phyloP scores from a whole-genome alignment of 2,797 vertebrate genomes.

The Pterois miles region DNA sequence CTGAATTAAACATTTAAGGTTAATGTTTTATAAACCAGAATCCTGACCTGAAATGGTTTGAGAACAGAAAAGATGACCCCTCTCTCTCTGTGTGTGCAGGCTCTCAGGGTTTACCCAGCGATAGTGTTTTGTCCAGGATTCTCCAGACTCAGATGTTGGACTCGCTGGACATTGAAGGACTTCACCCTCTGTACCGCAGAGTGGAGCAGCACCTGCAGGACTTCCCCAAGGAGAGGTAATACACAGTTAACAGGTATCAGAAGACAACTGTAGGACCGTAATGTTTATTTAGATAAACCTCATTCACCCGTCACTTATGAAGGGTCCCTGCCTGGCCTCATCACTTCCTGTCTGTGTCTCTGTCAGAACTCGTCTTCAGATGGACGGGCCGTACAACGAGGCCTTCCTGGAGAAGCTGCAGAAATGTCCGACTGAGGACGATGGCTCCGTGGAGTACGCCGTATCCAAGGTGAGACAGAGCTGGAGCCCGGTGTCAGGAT shows the following conservation, averaged over 20 bases:
- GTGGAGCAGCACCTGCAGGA: slow-evolving; percentile 93
- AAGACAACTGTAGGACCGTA: background rate
- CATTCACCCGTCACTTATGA: background rate
- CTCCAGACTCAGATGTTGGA: slow-evolving; percentile 97
- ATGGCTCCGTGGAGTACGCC: slow-evolving; percentile 91
- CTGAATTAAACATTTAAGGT: background rate
- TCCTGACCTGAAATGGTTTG: background rate
- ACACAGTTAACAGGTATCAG: background rate
- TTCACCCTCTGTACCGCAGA: slow-evolving; percentile 91
- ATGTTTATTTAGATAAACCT: background rate
- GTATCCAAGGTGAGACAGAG: slow-evolving; percentile 86
- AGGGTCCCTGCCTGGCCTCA: background rate
- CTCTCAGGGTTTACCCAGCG: slow-evolving; percentile 89
- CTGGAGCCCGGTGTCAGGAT: background rate
- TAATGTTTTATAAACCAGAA: background rate
- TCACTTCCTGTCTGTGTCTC: background rate
- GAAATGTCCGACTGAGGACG: slow-evolving; percentile 89
- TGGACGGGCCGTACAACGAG: slow-evolving; percentile 94
- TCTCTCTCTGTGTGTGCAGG: slow-evolving; percentile 72
- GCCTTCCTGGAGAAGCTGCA: slow-evolving; percentile 92
- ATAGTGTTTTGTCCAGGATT: slow-evolving; percentile 92
- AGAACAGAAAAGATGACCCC: background rate
- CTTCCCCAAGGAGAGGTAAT: slow-evolving; percentile 93
- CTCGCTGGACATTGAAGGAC: slow-evolving; percentile 94
- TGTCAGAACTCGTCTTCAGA: slow-evolving; percentile 88